Conservation (phyloP, 2,113 vertebrate species). For the Calypte anna region DNA sequence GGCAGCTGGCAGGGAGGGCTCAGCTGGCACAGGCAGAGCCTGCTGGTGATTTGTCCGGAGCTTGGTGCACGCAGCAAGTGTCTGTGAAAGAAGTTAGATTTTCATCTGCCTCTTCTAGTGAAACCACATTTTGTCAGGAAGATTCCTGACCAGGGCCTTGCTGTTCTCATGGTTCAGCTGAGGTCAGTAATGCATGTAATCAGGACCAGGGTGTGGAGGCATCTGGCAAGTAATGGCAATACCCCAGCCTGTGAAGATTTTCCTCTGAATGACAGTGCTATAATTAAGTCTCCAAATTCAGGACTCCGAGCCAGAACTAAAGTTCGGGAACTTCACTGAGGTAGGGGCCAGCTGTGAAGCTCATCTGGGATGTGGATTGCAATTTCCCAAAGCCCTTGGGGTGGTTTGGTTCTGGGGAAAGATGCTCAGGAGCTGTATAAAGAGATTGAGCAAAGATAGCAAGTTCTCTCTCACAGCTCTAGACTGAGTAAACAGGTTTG, state of each 20-base stretch:
- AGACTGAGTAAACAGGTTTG: slow-evolving; percentile 63
- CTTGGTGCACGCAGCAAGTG: not conserved
- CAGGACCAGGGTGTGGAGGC: slow-evolving; percentile 62
- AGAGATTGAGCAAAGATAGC: slow-evolving; percentile 60
- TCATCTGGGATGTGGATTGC: slow-evolving; percentile 49
- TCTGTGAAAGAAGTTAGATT: not conserved
- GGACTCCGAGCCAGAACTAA: slow-evolving; percentile 44
- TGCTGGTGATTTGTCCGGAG: not conserved
- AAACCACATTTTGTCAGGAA: slow-evolving; percentile 46
- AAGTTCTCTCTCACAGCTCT: slow-evolving; percentile 22
- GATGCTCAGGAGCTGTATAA: slow-evolving; percentile 26
- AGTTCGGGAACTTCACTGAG: slow-evolving; percentile 50
- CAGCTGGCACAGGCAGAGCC: not conserved
- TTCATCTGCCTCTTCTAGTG: not conserved
- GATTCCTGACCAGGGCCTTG: slow-evolving; percentile 55
- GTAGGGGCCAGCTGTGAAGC: slow-evolving; percentile 49
- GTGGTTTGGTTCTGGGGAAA: not conserved
- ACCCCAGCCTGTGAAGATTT: slow-evolving; percentile 59
- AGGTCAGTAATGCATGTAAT: slow-evolving; percentile 67
- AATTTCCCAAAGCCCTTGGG: slow-evolving; percentile 32
- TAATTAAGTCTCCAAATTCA: slow-evolving; percentile 70
- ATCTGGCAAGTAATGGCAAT: slow-evolving; percentile 68
- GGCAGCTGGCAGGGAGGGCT: not conserved
- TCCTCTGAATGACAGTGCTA: slow-evolving; percentile 61
- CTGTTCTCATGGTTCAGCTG: slow-evolving; percentile 65